These are phyloP conservation scores for Neomonachus schauinslandi DNA, from an alignment of 2,113 vertebrate genomes.

Conservation along the genomic window DNA sequence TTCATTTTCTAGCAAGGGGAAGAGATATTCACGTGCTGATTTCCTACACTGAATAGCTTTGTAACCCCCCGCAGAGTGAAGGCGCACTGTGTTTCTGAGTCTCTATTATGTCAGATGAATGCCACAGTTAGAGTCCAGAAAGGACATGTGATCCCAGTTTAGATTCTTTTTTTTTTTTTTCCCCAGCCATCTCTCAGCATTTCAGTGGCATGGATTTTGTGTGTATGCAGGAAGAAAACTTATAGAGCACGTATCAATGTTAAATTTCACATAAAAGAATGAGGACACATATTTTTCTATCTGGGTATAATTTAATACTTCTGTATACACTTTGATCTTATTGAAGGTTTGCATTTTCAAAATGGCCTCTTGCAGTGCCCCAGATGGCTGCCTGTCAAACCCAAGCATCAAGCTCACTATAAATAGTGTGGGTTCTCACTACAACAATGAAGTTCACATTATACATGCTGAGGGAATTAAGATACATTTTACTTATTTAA, in stretches of 20 bases:
- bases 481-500: slow-evolving; percentile 53
- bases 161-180: not conserved
- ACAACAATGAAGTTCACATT: slow-evolving; percentile 58
- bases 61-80: slow-evolving; percentile 73
- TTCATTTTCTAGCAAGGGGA: slow-evolving; percentile 79
- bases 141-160: slow-evolving; percentile 70
- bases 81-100: slow-evolving; percentile 62
- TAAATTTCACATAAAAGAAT: slow-evolving; percentile 66
- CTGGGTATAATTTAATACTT: slow-evolving; percentile 73
- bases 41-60: slow-evolving; percentile 77
- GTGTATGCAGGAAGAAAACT: slow-evolving; percentile 55
- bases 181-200: slow-evolving; percentile 8
- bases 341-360: slow-evolving; percentile 73
- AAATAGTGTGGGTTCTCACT: slow-evolving; percentile 50
- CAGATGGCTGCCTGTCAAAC: slow-evolving; percentile 75
- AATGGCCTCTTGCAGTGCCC: slow-evolving; percentile 65
- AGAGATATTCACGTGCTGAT: slow-evolving; percentile 69
- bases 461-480: slow-evolving; percentile 50
- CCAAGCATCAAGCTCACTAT: slow-evolving; percentile 42
- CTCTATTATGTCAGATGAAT: slow-evolving; percentile 75
- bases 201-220: slow-evolving; percentile 52
- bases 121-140: slow-evolving; percentile 64
- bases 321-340: slow-evolving; percentile 73
- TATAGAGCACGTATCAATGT: slow-evolving; percentile 53
- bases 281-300: slow-evolving; percentile 59